Conservation (phyloP, 2,888 invertebrate species). For the Mechanitis messenoides region DNA sequence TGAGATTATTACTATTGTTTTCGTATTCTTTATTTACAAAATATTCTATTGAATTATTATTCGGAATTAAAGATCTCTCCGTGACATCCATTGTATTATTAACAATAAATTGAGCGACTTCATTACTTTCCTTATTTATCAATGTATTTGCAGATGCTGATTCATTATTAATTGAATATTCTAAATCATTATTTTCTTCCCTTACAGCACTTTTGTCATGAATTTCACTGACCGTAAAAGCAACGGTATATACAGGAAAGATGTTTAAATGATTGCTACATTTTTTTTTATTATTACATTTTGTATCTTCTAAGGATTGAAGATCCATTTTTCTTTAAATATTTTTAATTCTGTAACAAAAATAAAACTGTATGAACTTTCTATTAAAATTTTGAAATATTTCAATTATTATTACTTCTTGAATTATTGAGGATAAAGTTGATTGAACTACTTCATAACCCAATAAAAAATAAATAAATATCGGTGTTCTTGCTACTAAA, state of each 20-base stretch:
- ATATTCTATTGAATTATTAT: too few species aligned
- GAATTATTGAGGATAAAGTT: too few species aligned
- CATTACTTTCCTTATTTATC: constrained; percentile 2
- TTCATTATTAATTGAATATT: background rate
- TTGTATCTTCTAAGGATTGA: constrained; percentile 1
- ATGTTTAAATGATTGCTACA: too few species aligned
- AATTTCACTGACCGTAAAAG: constrained; percentile 35
- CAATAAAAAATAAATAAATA: too few species aligned
- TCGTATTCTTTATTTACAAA: too few species aligned
- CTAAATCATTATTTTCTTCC: background rate
- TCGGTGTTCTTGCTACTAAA: too few species aligned
- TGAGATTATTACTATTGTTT: constrained; percentile 9
- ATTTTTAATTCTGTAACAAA: too few species aligned
- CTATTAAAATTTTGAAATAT: too few species aligned
- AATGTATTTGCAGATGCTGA: constrained; percentile 5
- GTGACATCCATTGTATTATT: constrained; percentile 3
- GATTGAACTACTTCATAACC: too few species aligned
- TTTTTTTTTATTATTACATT: constrained; percentile 22
- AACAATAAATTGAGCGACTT: background rate
- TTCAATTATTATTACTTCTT: too few species aligned
- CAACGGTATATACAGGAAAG: constrained; percentile 38
- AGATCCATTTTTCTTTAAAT: too few species aligned
- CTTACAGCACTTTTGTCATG: background rate
- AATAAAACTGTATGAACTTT: too few species aligned
- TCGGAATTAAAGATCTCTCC: constrained; percentile 30